Evolutionary conservation across 2,113 vertebrate genomes (phyloP).

Genomic region (Lycaon pictus): DNA sequence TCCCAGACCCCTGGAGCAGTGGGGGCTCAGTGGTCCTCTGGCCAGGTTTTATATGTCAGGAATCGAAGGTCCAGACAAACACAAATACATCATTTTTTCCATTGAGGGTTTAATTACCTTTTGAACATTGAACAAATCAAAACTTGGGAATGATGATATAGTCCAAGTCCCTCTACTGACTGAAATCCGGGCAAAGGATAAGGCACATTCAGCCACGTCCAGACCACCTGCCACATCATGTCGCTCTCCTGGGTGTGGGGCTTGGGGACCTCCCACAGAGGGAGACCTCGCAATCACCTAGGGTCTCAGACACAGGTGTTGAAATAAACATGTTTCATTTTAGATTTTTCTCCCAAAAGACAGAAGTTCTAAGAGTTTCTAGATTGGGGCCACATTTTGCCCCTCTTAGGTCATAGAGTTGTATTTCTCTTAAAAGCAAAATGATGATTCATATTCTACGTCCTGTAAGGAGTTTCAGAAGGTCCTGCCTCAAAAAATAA

Average conservation of each 20-base stretch:
- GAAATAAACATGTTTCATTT: not conserved
- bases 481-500: not conserved
- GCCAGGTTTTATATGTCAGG: not conserved
- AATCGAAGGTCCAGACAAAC: not conserved
- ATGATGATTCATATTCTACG: not conserved
- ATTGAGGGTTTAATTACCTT: not conserved
- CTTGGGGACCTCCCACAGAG: not conserved
- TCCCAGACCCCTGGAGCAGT: fast-evolving
- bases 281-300: not conserved
- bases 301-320: not conserved
- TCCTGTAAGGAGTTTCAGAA: not conserved
- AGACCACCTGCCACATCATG: not conserved
- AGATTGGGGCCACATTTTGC: not conserved
- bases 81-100: constrained; percentile 56
- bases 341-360: not conserved
- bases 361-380: not conserved
- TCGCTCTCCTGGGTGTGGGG: not conserved
- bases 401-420: not conserved
- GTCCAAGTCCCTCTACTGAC: not conserved
- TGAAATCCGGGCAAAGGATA: not conserved
- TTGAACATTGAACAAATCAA: not conserved
- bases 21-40: not conserved
- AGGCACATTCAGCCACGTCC: not conserved
- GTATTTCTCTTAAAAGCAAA: constrained; percentile 41
- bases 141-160: not conserved